These are phyloP conservation scores for Oreochromis spilurus DNA, from an alignment of 2,113 vertebrate species.

Conservation along the genomic window DNA sequence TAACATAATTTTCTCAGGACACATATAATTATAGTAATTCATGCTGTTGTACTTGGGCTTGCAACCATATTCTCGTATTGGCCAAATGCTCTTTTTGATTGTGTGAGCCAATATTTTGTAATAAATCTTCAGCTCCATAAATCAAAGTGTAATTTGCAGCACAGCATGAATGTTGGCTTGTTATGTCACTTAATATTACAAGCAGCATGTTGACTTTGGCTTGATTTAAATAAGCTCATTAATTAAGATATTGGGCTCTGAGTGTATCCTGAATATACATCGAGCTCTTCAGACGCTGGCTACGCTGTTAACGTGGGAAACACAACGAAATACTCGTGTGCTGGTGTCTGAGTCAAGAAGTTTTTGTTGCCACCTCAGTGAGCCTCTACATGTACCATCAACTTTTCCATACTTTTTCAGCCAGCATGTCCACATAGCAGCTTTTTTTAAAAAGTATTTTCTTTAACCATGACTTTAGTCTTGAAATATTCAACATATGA, in stretches of 20 bases:
- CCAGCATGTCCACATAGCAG: background rate
- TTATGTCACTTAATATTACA: background rate
- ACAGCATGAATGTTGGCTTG: background rate
- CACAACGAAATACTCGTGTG: background rate
- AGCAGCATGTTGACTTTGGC: background rate
- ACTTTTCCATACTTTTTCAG: background rate
- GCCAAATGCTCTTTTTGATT: background rate
- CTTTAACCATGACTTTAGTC: background rate
- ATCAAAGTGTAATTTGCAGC: background rate
- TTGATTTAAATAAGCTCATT: background rate
- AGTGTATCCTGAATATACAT: background rate
- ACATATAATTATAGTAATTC: conserved; percentile 54
- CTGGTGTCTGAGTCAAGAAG: background rate
- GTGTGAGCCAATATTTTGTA: background rate
- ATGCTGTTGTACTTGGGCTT: conserved; percentile 33
- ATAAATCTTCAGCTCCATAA: conserved; percentile 13
- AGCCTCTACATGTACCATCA: background rate
- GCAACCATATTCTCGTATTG: conserved; percentile 6
- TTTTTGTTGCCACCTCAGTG: background rate
- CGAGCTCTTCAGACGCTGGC: background rate
- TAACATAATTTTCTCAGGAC: conserved; percentile 43
- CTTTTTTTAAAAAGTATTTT: accelerated
- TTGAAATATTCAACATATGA: background rate
- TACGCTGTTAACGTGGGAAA: background rate
- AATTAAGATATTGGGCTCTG: background rate